Conservation (phyloP, 2,113 vertebrate genomes). For the Antechinus flavipes region DNA sequence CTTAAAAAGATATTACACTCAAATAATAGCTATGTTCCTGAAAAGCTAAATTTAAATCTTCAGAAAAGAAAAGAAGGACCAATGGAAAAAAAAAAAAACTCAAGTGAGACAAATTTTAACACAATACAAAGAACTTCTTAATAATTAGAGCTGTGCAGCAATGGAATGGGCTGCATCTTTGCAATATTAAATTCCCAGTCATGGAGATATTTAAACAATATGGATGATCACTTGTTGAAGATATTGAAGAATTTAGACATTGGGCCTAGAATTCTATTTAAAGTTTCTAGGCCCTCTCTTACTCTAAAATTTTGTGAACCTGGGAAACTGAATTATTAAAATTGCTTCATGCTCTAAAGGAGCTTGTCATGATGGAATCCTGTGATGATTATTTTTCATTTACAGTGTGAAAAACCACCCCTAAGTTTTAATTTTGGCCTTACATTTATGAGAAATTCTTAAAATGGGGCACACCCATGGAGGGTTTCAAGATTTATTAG, state of each 20-base stretch:
- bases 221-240: not conserved
- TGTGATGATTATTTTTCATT: not conserved
- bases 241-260: not conserved
- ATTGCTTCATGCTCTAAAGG: not conserved
- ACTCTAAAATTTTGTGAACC: not conserved
- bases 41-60: conserved; percentile 39
- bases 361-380: not conserved
- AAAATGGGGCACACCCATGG: not conserved
- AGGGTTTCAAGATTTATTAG: not conserved
- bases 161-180: not conserved
- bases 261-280: not conserved
- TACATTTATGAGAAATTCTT: not conserved
- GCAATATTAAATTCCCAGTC: not conserved
- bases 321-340: not conserved
- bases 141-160: not conserved
- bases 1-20: not conserved
- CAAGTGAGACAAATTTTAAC: not conserved
- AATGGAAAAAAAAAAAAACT: not conserved
- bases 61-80: not conserved
- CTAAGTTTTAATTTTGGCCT: not conserved
- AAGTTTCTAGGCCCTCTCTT: not conserved
- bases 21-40: conserved; percentile 50
- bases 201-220: not conserved
- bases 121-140: not conserved
- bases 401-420: not conserved